phyloP scores from a whole-genome alignment of 2,888 invertebrate species.

The Dicycla oo region DNA sequence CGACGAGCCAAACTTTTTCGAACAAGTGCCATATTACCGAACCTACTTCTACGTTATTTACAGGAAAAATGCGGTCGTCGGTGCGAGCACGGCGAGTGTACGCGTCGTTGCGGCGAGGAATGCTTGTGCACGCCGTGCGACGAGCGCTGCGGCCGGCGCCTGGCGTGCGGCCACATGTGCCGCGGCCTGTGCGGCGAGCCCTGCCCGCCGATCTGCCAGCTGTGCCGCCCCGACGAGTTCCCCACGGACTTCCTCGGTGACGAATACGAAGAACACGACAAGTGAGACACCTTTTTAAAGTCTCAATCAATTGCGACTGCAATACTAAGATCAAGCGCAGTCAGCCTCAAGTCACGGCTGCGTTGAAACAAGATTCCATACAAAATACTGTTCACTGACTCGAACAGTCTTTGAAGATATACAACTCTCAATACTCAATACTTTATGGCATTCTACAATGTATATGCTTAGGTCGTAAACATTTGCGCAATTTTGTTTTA shows the following conservation, averaged over 20 bases:
- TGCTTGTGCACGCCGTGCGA: slow-evolving; percentile 86
- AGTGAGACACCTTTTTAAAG: slow-evolving; percentile 68
- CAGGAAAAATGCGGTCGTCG: slow-evolving; percentile 82
- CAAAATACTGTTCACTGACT: background rate
- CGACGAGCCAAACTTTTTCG: background rate
- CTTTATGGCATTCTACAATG: no score
- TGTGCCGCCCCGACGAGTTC: slow-evolving; percentile 89
- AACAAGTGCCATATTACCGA: background rate
- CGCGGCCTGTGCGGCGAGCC: slow-evolving; percentile 93
- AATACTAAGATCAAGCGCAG: background rate
- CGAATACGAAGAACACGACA: slow-evolving; percentile 86
- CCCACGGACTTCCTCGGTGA: slow-evolving; percentile 82
- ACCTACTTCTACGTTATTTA: background rate
- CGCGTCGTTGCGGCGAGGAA: slow-evolving; percentile 82
- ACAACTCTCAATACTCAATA: no score
- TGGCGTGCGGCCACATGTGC: slow-evolving; percentile 91
- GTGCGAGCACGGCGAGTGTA: slow-evolving; percentile 88
- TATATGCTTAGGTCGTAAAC: no score
- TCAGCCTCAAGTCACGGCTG: background rate
- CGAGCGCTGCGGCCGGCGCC: slow-evolving; percentile 77
- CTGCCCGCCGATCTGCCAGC: slow-evolving; percentile 91
- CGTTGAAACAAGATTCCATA: background rate
- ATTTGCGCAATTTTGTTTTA: background rate
- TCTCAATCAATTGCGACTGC: no score
- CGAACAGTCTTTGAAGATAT: background rate